phyloP scores from a whole-genome alignment of 2,113 vertebrate genomes.

The Toxostoma redivivum region DNA sequence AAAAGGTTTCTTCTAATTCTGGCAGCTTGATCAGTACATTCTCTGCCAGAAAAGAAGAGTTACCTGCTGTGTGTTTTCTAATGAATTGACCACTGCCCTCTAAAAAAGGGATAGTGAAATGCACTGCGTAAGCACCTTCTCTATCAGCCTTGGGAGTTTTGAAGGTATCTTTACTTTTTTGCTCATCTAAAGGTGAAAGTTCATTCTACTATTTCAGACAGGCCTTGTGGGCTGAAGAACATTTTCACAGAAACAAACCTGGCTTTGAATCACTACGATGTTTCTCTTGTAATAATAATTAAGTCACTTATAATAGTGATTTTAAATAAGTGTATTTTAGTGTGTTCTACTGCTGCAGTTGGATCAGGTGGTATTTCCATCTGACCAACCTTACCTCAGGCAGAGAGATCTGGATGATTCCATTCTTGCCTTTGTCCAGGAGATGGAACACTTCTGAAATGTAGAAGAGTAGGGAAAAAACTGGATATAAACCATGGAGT shows the following conservation, averaged over 20 bases:
- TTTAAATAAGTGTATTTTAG: neutral
- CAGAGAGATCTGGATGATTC: slow-evolving; percentile 63
- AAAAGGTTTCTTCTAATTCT: slow-evolving; percentile 31
- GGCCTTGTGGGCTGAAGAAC: neutral
- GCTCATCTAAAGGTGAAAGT: neutral
- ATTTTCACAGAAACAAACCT: neutral
- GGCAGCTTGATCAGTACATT: neutral
- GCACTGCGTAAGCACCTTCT: neutral
- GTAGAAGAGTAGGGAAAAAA: neutral
- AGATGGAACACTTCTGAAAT: slow-evolving; percentile 66
- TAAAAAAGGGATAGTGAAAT: neutral
- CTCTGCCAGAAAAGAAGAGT: neutral
- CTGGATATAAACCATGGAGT: neutral
- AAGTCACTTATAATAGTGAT: neutral
- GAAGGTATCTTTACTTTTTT: neutral
- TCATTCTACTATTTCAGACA: neutral
- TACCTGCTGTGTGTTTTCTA: slow-evolving; percentile 28
- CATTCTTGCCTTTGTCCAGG: slow-evolving; percentile 65
- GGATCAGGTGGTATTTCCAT: neutral
- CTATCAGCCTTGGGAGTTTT: neutral
- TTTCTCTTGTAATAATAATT: neutral
- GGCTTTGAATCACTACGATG: neutral
- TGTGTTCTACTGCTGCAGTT: neutral
- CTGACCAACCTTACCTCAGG: slow-evolving; percentile 61
- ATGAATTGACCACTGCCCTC: neutral